phyloP scores from a whole-genome alignment of 2,888 invertebrate species.

The Cabera pusaria region DNA sequence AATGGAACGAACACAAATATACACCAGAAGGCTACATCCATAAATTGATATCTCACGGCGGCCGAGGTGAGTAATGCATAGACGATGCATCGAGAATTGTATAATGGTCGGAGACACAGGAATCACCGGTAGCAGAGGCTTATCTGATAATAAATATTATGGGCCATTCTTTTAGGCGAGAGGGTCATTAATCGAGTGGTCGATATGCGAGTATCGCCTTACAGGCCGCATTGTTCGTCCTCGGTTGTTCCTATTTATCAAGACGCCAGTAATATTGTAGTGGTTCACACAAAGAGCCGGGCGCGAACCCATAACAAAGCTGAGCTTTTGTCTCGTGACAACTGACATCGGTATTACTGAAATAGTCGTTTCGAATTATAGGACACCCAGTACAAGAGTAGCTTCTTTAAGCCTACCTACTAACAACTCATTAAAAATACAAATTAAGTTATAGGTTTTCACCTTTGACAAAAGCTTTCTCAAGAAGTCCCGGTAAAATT shows the following conservation, averaged over 20 bases:
- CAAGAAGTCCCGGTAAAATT: too few relatives aligned
- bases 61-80: conserved; percentile 74
- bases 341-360: conserved; percentile 65
- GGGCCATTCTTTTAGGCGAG: conserved; percentile 81
- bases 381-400: conserved; percentile 27
- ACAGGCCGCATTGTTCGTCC: conserved; percentile 75
- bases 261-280: conserved; percentile 76
- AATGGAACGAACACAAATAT: conserved; percentile 60
- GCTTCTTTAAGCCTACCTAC: too few relatives aligned
- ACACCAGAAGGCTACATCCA: conserved; percentile 58
- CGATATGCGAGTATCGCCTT: conserved; percentile 80
- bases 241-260: conserved; percentile 81
- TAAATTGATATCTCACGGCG: conserved; percentile 67
- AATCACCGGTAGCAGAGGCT: conserved; percentile 78
- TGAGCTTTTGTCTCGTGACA: conserved; percentile 68
- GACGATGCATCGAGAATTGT: conserved; percentile 62
- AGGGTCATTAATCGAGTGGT: conserved; percentile 79
- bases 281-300: conserved; percentile 63
- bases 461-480: too few relatives aligned
- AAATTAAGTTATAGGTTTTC: too few relatives aligned
- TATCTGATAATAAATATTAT: conserved; percentile 83
- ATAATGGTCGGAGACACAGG: conserved; percentile 76
- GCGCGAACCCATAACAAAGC: conserved; percentile 53
- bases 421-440: too few relatives aligned
- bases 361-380: conserved; percentile 64